phyloP scores from a whole-genome alignment of 2,113 vertebrate genomes.

The Tinamus guttatus region DNA sequence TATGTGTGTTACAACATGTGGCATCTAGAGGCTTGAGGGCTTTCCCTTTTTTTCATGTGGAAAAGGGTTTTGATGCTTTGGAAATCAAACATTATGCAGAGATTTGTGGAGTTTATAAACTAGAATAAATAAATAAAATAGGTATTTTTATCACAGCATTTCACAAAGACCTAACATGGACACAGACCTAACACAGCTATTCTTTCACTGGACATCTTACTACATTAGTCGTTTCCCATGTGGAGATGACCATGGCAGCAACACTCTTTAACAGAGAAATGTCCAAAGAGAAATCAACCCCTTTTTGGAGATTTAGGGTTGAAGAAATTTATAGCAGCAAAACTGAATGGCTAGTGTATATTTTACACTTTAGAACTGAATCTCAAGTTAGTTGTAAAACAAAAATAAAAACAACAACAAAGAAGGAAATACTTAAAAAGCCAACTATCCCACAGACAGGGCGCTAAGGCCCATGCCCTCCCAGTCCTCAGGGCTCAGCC shows the following conservation, averaged over 20 bases:
- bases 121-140: not conserved
- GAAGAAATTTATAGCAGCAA: not conserved
- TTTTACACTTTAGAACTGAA: not conserved
- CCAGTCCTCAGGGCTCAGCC: not conserved
- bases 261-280: not conserved
- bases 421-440: not conserved
- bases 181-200: not conserved
- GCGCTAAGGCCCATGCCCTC: not conserved
- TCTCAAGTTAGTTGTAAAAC: not conserved
- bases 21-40: not conserved
- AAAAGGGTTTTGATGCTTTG: not conserved
- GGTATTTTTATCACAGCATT: not conserved
- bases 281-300: not conserved
- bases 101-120: not conserved
- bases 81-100: not conserved
- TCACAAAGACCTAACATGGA: not conserved
- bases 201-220: not conserved
- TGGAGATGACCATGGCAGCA: not conserved
- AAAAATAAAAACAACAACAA: not conserved
- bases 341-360: not conserved
- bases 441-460: not conserved
- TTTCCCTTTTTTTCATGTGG: not conserved
- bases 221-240: not conserved
- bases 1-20: accelerated
- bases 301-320: not conserved